Evolutionary conservation across 2,888 invertebrate species (phyloP), one percentile per base, ranked within the genome.

Genomic region (Merodon equestris): DNA sequence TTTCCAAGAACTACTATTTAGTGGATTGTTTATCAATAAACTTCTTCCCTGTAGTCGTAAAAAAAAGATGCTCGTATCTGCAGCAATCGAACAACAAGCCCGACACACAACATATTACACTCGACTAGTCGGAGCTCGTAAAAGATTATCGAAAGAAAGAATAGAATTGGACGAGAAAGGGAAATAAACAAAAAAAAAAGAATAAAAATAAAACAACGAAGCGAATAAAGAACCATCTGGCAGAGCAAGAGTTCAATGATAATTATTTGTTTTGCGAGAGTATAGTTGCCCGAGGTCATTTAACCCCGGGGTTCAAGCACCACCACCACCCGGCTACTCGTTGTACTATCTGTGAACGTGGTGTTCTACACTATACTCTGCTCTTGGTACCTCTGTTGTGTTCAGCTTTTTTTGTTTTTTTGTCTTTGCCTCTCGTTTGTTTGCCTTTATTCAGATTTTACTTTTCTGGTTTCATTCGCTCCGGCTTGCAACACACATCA

Each of bases 291-390:
- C 79, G 79, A 79, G 79, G 79, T 79, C 74, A 74, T 79, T 79
- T 79, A 79, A 79, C 79, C 79, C 79, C 79, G 64, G 74, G 70
- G 79, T 79, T 79, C 79, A 79, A 79, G 48, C 77, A 73, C 56
- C 63, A 61, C 40, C 54, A 76, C 57, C 64, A 63, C 51, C 58
- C 58, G 60, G 54, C 58, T 34, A 15, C 18, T 10, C 9, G 27
- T 19, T 9, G n/a, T 40, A 51, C 17, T 34, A 38, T 56, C 40
- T 58, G 27, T 27, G 42, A 60, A 38, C 48, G 19, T 67, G 56
- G 42, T 9, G 56, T 27, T 27, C 27, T 27, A 27, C 27, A 27
- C 27, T 27, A 27, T 7, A 7, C 7, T 27, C 27, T 4, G 7
- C 27, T 27, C 27, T 27, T 27, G 7, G 3, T 27, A 27, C 27